Evolutionary conservation across 2,888 invertebrate species (phyloP).

Genomic region (Drosophila niveifrons): DNA sequence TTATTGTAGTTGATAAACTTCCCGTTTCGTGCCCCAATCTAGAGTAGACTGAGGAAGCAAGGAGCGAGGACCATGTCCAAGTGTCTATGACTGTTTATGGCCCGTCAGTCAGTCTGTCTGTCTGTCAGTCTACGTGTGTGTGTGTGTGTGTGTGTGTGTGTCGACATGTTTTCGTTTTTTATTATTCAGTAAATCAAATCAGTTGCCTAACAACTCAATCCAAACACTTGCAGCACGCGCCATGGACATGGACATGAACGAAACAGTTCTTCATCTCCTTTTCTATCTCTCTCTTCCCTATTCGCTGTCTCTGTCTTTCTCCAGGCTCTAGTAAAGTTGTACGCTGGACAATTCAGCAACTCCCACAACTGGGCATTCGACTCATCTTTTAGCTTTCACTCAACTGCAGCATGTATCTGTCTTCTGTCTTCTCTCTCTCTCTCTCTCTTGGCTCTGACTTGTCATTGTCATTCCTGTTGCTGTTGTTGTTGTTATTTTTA

Average conservation of each 20-base stretch:
- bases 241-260: slow-evolving; percentile 54
- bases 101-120: slow-evolving; percentile 59
- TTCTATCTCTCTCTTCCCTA: background rate
- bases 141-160: slow-evolving; percentile 36
- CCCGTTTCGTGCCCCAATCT: slow-evolving; percentile 58
- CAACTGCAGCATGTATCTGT: slow-evolving; percentile 42
- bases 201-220: slow-evolving; percentile 82
- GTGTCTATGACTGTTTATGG: slow-evolving; percentile 79
- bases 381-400: slow-evolving; percentile 39
- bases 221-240: slow-evolving; percentile 79
- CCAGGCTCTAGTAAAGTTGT: slow-evolving; percentile 19
- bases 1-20: slow-evolving; percentile 79
- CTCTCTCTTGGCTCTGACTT: slow-evolving; percentile 13
- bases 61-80: slow-evolving; percentile 64
- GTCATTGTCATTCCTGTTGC: slow-evolving; percentile 17
- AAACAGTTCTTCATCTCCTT: slow-evolving; percentile 23
- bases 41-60: background rate
- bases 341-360: slow-evolving; percentile 34
- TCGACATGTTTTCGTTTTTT: slow-evolving; percentile 73
- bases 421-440: too few species aligned
- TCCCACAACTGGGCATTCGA: slow-evolving; percentile 41
- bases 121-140: slow-evolving; percentile 11
- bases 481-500: slow-evolving; percentile 61
- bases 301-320: background rate
- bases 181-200: slow-evolving; percentile 81